Percentiles rank a stretch among this genome's conserved stretches.
Evolutionary conservation across 2,888 invertebrate species (phyloP).

Genomic region (Colostygia pectinataria): DNA sequence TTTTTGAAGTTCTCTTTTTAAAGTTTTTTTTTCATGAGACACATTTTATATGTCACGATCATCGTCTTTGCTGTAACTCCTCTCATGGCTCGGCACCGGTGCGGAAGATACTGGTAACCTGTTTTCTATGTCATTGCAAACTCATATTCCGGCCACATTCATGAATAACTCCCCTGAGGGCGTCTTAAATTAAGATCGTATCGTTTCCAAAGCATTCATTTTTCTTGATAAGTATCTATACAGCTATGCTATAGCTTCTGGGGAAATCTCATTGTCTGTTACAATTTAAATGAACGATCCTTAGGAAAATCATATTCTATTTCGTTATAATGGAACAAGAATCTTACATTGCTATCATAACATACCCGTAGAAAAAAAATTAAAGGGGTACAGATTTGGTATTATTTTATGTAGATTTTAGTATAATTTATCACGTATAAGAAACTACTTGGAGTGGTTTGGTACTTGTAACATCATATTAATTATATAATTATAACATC

Average conservation of each 20-base stretch:
- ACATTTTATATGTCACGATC: no score
- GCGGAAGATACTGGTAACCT: neutral
- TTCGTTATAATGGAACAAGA: neutral
- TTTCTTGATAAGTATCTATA: conserved; percentile 15
- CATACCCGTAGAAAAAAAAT: no score
- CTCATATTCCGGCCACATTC: conserved; percentile 6
- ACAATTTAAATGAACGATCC: neutral
- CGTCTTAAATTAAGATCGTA: conserved; percentile 33
- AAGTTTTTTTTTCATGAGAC: no score
- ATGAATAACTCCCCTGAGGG: conserved; percentile 25
- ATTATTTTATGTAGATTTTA: no score
- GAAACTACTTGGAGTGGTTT: no score
- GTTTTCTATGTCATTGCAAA: neutral
- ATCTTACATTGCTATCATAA: neutral
- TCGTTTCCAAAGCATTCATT: conserved; percentile 28
- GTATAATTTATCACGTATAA: no score
- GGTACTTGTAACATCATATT: no score
- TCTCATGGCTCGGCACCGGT: neutral
- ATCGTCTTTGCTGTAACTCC: no score
- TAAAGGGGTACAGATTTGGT: no score
- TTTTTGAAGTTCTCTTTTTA: no score
- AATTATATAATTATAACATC: no score
- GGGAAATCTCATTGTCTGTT: conserved; percentile 5
- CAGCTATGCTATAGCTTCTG: neutral
- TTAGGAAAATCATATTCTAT: neutral